These are phyloP conservation scores for Sanderia malayensis DNA, from an alignment of 30 jellyfish, hydroid and myxozoan species.

Conservation along the genomic window DNA sequence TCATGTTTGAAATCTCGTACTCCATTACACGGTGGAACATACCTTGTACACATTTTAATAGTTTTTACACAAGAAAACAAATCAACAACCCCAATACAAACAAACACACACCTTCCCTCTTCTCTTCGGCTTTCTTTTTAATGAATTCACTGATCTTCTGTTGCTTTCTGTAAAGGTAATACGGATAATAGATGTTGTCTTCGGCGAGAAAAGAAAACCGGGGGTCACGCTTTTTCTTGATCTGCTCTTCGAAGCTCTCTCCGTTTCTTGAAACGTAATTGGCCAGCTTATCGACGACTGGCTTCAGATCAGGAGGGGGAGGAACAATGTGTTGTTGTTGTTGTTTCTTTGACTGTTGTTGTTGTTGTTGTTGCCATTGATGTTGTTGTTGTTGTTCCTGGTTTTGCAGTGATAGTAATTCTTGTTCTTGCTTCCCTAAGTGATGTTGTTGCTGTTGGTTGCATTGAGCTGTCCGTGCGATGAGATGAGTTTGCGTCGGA, in stretches of 20 bases:
- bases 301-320: constrained; percentile 84
- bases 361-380: constrained; percentile 6
- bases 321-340: constrained; percentile 55
- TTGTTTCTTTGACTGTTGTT: no score
- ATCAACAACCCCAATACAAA: neutral
- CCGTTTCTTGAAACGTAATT: constrained; percentile 83
- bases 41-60: no score
- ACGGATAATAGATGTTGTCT: constrained; percentile 61
- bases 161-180: constrained; percentile 58
- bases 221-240: constrained; percentile 74
- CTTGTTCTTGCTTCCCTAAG: neutral
- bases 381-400: neutral
- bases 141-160: constrained; percentile 29
- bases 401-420: neutral
- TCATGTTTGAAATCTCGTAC: neutral
- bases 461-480: neutral
- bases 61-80: neutral
- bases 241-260: constrained; percentile 80
- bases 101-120: no score
- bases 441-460: neutral
- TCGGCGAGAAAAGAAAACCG: constrained; percentile 71
- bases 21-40: no score
- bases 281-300: constrained; percentile 84
- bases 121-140: constrained; percentile 17
- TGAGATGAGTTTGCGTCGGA: constrained; percentile 47